Evolutionary conservation across 2,113 vertebrate species (phyloP), one percentile per base, ranked within the genome.

Genomic region (Apaloderma vittatum): DNA sequence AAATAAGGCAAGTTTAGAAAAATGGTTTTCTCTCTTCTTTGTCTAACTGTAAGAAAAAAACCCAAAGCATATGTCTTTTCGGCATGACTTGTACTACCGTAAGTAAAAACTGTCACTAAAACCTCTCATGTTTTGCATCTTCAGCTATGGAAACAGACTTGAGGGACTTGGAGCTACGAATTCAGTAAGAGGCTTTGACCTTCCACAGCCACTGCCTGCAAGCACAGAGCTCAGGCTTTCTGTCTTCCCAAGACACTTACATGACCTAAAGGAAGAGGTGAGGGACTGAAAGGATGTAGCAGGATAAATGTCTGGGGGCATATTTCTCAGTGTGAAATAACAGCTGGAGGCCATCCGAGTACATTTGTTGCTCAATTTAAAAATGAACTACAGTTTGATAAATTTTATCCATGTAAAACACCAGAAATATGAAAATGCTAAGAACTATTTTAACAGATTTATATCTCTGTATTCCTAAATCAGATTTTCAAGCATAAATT

Each of bases 51-150:
- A 83, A 67, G n/a, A 88, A 76, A 75, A 90, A 34, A 83, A 76
- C 22, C 3, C 7, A 76, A 79, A 91, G 23, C 12, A 37, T 21
- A 63, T 59, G 17, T 65, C 21, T 55, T 84, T n/a, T 49, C 61
- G 55, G 12, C 40, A 81, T 26, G 32, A 54, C 57, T 55, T 83
- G 15, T 43, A 67, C 13, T n/a, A 86, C 12, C 13, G 30, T 81
- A 75, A 89, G 54, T 80, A 67, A 84, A 93, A 91, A 63, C 20
- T 70, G 34, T 65, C 63, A 80, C 30, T 77, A 65, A 94, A 94
- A 74, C 21, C 7, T 66, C 49, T 75, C 1, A 0, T 36, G 36
- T 76, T 79, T 82, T 77, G 5, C 29, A 67, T 80, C 40, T 61
- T 75, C 68, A 57, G 40, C 16, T 48, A 52, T 4, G 12, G 34